These are phyloP conservation scores for Phataginus tricuspis DNA, from an alignment of 2,797 vertebrate genomes.

Conservation along the genomic window DNA sequence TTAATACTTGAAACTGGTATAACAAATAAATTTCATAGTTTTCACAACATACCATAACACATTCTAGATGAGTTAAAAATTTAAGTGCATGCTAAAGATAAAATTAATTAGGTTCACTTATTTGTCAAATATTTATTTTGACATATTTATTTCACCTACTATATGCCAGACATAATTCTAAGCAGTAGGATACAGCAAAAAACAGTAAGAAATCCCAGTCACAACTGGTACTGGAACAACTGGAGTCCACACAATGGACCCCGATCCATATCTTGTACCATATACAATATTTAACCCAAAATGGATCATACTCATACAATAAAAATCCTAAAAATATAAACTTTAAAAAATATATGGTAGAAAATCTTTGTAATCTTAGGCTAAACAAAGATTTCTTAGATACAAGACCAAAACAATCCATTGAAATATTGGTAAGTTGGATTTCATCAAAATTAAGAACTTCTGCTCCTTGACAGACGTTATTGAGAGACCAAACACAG, in stretches of 20 bases:
- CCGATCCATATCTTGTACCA: background rate
- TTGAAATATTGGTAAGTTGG: background rate
- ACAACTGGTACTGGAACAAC: background rate
- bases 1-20: background rate
- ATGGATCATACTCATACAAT: background rate
- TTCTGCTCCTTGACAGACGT: background rate
- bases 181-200: background rate
- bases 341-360: background rate
- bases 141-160: background rate
- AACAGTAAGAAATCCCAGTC: background rate
- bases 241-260: background rate
- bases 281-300: background rate
- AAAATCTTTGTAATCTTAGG: background rate
- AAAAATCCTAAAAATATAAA: background rate
- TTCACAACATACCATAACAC: background rate
- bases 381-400: slow-evolving; percentile 2
- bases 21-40: slow-evolving; percentile 3
- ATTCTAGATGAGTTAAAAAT: slow-evolving; percentile 33
- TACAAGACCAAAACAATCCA: background rate
- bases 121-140: background rate
- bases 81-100: background rate
- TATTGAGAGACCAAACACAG: background rate
- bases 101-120: slow-evolving; percentile 2
- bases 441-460: slow-evolving; percentile 20
- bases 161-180: background rate